Evolutionary conservation across 2,888 invertebrate genomes (phyloP).

Genomic region (Drosophila sordidapex): DNA sequence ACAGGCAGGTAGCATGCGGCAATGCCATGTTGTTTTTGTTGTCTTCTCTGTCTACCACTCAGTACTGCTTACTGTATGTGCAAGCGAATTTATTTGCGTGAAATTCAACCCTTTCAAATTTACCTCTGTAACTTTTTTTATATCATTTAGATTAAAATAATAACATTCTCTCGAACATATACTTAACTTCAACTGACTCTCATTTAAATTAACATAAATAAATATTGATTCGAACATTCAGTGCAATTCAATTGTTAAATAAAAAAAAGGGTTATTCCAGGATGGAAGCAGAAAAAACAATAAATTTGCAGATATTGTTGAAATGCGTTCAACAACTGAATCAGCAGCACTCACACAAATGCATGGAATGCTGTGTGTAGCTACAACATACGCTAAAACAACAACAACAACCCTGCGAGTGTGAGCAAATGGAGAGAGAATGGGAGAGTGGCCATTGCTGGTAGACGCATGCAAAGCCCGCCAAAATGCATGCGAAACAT

Average conservation of each 20-base stretch:
- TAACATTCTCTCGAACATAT: background rate
- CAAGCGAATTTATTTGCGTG: background rate
- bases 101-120: constrained; percentile 9
- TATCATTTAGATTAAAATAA: background rate
- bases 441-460: constrained; percentile 1
- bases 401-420: constrained; percentile 13
- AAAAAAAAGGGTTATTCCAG: background rate
- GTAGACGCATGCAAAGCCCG: constrained; percentile 60
- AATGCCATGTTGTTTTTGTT: constrained; percentile 28
- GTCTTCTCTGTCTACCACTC: background rate
- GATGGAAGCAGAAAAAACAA: background rate
- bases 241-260: background rate
- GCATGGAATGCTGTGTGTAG: background rate
- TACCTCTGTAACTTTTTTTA: too few relatives aligned
- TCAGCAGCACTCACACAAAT: constrained; percentile 18
- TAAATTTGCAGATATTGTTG: constrained; percentile 23
- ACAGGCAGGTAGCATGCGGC: constrained; percentile 52
- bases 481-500: constrained; percentile 50
- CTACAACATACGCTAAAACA: background rate
- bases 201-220: background rate
- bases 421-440: constrained; percentile 12
- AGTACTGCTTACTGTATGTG: background rate
- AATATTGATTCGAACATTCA: background rate
- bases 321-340: constrained; percentile 38
- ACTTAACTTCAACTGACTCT: background rate